Conservation (phyloP, 1,140 invertebrate genomes). For the Drosophila punjabiensis region DNA sequence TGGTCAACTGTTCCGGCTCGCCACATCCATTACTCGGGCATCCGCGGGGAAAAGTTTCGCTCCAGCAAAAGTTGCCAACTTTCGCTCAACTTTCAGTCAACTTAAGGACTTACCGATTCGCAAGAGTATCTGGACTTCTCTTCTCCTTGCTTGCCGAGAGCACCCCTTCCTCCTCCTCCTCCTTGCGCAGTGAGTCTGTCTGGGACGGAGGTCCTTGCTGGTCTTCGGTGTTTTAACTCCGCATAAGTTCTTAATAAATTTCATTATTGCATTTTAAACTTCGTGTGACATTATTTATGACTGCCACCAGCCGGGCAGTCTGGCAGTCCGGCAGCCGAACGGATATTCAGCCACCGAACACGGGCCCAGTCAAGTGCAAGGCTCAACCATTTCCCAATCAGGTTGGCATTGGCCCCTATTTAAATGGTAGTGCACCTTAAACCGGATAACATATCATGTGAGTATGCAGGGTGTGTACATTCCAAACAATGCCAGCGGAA, state of each 20-base stretch:
- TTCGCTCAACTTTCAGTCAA: conserved; percentile 28
- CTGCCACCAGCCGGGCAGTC: conserved; percentile 9
- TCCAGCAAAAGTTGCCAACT: conserved; percentile 36
- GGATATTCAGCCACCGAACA: conserved; percentile 20
- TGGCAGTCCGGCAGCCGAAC: conserved; percentile 4
- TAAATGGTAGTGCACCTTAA: conserved; percentile 13
- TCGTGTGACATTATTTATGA: conserved; percentile 54
- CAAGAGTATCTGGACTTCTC: conserved; percentile 51
- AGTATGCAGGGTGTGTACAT: background rate
- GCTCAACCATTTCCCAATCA: too few relatives aligned
- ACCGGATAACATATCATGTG: background rate
- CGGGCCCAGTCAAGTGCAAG: conserved; percentile 3
- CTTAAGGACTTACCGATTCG: conserved; percentile 31
- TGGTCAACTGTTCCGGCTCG: conserved; percentile 41
- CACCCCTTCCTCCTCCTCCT: background rate
- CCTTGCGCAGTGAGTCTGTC: background rate
- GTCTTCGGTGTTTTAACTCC: conserved; percentile 54
- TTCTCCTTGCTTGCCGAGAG: background rate
- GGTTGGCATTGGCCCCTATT: conserved; percentile 15
- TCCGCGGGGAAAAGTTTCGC: conserved; percentile 21
- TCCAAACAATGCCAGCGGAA: conserved; percentile 7
- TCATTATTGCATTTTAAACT: conserved; percentile 64
- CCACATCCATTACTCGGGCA: conserved; percentile 31
- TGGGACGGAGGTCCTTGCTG: conserved; percentile 22
- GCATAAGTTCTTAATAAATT: conserved; percentile 68